Conservation (phyloP, 2,888 invertebrate species). For the Calameuta filiformis region DNA sequence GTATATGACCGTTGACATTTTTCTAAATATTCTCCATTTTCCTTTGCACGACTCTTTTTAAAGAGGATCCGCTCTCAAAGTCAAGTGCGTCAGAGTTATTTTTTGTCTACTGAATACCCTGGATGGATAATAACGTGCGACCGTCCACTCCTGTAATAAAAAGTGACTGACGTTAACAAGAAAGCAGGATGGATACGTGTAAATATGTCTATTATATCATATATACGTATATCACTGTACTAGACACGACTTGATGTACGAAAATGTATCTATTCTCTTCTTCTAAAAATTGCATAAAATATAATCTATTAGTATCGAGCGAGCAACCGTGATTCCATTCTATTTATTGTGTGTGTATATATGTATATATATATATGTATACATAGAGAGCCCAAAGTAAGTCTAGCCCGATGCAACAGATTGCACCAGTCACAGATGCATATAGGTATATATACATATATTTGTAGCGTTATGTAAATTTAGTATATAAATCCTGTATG, state of each 20-base stretch:
- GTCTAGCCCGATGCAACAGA: too few species aligned
- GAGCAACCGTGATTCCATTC: too few species aligned
- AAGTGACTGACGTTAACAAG: neutral
- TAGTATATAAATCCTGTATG: too few species aligned
- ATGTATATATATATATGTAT: too few species aligned
- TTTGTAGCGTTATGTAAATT: too few species aligned
- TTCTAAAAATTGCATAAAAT: too few species aligned
- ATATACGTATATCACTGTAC: neutral
- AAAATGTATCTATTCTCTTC: too few species aligned
- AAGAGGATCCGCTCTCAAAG: neutral
- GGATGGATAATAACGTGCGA: neutral
- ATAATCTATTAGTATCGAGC: too few species aligned
- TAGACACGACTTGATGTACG: too few species aligned
- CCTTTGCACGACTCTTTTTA: neutral
- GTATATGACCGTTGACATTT: neutral
- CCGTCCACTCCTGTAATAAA: neutral
- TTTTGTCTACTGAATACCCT: neutral
- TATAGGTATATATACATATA: slow-evolving; percentile 14
- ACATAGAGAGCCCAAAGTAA: too few species aligned
- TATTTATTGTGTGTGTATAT: too few species aligned
- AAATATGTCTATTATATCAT: neutral
- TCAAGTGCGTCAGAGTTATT: neutral
- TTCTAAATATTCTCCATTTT: neutral
- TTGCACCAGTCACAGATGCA: neutral
- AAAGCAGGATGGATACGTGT: neutral